phyloP scores from a whole-genome alignment of 2,797 vertebrate species.

The Acanthornis magna region DNA sequence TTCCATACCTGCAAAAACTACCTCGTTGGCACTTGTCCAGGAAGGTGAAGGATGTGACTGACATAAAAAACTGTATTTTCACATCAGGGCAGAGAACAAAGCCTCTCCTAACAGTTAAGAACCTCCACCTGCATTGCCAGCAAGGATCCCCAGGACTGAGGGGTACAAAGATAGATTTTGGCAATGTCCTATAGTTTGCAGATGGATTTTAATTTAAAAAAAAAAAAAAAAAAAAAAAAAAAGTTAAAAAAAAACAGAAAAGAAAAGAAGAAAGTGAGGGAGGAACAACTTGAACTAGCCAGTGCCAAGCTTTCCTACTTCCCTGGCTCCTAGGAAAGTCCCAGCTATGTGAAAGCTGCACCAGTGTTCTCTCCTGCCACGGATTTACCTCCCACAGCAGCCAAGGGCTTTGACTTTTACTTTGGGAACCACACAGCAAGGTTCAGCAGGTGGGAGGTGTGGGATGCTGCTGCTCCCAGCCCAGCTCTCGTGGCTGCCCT shows the following conservation, averaged over 20 bases:
- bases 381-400: not conserved
- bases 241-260: too few relatives aligned
- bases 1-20: not conserved
- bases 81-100: not conserved
- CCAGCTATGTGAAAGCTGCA: not conserved
- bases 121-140: not conserved
- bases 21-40: not conserved
- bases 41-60: not conserved
- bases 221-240: too few relatives aligned
- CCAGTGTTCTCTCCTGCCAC: not conserved
- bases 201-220: not conserved
- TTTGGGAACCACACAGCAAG: not conserved
- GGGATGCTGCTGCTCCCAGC: slow-evolving; percentile 3
- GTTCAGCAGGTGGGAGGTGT: slow-evolving; percentile 8
- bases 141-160: not conserved
- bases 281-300: not conserved
- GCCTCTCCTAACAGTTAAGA: not conserved
- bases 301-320: not conserved
- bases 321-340: not conserved
- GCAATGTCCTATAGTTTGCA: not conserved
- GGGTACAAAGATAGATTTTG: not conserved
- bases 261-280: not conserved
- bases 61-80: not conserved
- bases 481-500: not conserved
- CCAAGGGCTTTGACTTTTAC: not conserved